These are phyloP conservation scores for Hemitrygon akajei DNA, from an alignment of 2,797 vertebrate species.

Conservation along the genomic window DNA sequence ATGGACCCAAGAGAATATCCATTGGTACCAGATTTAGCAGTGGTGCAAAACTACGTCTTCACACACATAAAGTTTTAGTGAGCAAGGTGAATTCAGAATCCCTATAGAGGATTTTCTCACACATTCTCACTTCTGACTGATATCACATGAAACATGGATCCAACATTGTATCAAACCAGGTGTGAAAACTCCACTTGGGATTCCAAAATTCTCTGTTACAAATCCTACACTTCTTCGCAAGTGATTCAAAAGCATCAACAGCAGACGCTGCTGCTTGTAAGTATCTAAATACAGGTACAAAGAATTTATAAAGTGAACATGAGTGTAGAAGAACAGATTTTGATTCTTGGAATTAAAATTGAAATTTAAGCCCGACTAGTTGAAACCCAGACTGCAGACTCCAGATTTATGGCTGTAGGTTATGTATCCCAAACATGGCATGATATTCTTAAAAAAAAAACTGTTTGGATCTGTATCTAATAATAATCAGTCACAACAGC, in stretches of 20 bases:
- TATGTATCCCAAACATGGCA: not conserved
- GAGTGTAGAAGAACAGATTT: not conserved
- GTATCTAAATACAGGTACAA: not conserved
- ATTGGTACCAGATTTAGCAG: not conserved
- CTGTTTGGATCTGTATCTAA: not conserved
- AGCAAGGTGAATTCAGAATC: not conserved
- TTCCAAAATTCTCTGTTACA: not conserved
- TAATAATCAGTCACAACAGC: not conserved
- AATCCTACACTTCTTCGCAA: not conserved
- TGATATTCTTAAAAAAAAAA: not conserved
- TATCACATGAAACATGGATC: not conserved
- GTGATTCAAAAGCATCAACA: not conserved
- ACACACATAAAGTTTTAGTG: not conserved
- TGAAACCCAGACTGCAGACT: not conserved
- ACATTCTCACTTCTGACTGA: not conserved
- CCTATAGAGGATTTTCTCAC: not conserved
- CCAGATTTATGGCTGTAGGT: not conserved
- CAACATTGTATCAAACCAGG: not conserved
- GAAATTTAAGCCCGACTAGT: not conserved
- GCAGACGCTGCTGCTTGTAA: not conserved
- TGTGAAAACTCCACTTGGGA: not conserved
- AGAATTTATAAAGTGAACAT: not conserved
- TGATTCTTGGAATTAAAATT: not conserved
- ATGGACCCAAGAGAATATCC: not conserved
- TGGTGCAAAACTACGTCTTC: not conserved